Evolutionary conservation across 2,113 vertebrate genomes (phyloP), one percentile per base, ranked within the genome.

Genomic region (Corythornis vintsioides): DNA sequence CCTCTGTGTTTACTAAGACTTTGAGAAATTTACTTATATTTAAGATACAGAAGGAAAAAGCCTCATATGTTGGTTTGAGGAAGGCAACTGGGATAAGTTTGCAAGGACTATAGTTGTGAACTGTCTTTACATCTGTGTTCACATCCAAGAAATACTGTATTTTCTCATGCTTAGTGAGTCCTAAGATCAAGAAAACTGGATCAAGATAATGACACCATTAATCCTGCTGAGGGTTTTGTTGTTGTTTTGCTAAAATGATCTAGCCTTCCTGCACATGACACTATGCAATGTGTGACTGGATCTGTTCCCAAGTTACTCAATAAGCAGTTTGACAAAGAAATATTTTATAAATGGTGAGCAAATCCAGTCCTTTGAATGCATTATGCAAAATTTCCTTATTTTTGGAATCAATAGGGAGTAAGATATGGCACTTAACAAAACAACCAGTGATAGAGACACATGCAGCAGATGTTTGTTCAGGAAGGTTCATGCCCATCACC

Each of bases 1-100:
- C 33, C 33, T 92, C 70, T 78, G 8, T 93, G 75, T 96, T 92
- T 96, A 95, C 71, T 95, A 88, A 92, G 76, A 92, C 70, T 96
- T 95, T 83, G 84, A 79, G 90, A 84, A 94, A 95, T 97, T 95
- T 97, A 78, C 74, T 80, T 87, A 50, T 72, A 79, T 96, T 97
- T 91, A 87, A 95, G 82, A 93, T 89, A 70, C 66, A 77, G 86
- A 90, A 96, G 88, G 88, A 92, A 93, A 82, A 78, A 95, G 89
- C 73, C 55, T 91, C 84, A 53, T 93, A 87, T 94, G 63, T 94
- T 95, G 85, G 75, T 93, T 95, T 96, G 89, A 94, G 81, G 92
- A 92, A 70, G 10, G 86, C 89, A 87, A 72, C 84, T 86, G 78
- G 87, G 69, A 80, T 40, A 81, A 17, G 67, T 97, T 97, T 96